Evolutionary conservation across 2,888 invertebrate genomes (phyloP).

Genomic region (Tuberolachnus salignus): DNA sequence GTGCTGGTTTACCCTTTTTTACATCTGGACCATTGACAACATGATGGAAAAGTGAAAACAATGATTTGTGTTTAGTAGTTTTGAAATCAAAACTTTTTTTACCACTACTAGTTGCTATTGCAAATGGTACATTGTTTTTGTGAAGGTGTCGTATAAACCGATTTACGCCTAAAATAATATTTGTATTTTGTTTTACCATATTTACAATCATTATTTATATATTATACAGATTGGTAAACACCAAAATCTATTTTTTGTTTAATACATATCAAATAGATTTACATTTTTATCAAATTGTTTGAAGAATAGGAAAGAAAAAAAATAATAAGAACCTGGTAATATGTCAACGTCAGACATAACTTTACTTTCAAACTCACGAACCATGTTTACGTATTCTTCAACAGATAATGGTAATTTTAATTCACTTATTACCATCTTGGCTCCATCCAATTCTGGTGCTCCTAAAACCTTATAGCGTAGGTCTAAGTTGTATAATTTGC

Average conservation of each 20-base stretch:
- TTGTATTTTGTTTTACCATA: not conserved
- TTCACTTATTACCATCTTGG: constrained; percentile 72
- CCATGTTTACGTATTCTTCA: constrained; percentile 71
- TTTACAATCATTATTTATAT: not conserved
- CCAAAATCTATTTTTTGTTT: constrained; percentile 13
- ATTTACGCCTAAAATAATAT: constrained; percentile 74
- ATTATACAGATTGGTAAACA: not conserved
- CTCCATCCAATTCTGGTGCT: constrained; percentile 73
- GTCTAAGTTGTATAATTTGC: constrained; percentile 79
- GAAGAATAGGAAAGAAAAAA: not conserved
- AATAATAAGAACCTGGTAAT: constrained; percentile 70
- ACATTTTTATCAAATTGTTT: not conserved
- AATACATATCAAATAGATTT: not conserved
- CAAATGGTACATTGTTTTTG: constrained; percentile 78
- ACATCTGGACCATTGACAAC: constrained; percentile 84
- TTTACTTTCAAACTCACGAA: constrained; percentile 68
- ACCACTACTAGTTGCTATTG: constrained; percentile 86
- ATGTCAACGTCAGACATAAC: constrained; percentile 70
- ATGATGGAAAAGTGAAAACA: constrained; percentile 77
- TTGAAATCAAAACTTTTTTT: constrained; percentile 75
- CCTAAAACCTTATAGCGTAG: constrained; percentile 79
- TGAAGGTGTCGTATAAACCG: constrained; percentile 77
- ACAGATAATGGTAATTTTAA: constrained; percentile 73
- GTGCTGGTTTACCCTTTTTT: constrained; percentile 84
- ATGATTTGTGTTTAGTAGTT: constrained; percentile 69